Percentiles rank a stretch among this genome's conserved stretches.
These are phyloP conservation scores for Silvanus unidentatus DNA, from an alignment of 2,888 invertebrate genomes.

Conservation along the genomic window DNA sequence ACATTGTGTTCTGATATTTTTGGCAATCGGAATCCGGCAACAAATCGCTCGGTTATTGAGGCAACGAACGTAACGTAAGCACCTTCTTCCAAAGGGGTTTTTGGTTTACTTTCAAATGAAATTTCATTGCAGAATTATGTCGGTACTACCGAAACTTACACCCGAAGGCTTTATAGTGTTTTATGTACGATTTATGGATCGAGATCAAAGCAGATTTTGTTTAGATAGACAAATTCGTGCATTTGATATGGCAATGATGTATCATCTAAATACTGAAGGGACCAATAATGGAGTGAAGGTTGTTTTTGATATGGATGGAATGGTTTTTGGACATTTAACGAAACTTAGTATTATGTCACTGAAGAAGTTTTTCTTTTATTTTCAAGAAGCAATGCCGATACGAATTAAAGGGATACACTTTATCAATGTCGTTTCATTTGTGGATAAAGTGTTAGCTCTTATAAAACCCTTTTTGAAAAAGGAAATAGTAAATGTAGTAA, in stretches of 20 bases:
- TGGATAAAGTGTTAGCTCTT: conserved; percentile 48
- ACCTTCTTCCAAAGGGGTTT: too few relatives aligned
- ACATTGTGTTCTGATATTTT: conserved; percentile 63
- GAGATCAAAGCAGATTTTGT: conserved; percentile 55
- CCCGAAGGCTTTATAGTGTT: conserved; percentile 33
- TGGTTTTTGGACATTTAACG: conserved; percentile 58
- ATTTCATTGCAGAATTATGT: conserved; percentile 23
- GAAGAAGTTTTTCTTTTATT: conserved; percentile 62
- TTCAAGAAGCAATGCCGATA: conserved; percentile 51
- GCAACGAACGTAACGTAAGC: too few relatives aligned
- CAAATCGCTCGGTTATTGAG: too few relatives aligned
- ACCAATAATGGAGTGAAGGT: conserved; percentile 54
- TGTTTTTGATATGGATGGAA: conserved; percentile 58
- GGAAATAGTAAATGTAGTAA: conserved; percentile 38
- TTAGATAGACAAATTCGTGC: conserved; percentile 50
- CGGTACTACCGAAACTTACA: conserved; percentile 24
- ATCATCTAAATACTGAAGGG: conserved; percentile 53
- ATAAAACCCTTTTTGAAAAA: conserved; percentile 53
- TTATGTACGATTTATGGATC: conserved; percentile 44
- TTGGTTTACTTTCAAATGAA: too few relatives aligned
- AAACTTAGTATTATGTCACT: conserved; percentile 57
- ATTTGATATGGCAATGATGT: conserved; percentile 55
- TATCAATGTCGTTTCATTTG: conserved; percentile 46
- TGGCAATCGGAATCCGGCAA: conserved; percentile 52
- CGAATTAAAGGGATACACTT: conserved; percentile 49